A percentile compares a stretch with the other conserved stretches of the same genome.
phyloP scores from a whole-genome alignment of 2,888 invertebrate genomes.

The Melinaea menophilus region DNA sequence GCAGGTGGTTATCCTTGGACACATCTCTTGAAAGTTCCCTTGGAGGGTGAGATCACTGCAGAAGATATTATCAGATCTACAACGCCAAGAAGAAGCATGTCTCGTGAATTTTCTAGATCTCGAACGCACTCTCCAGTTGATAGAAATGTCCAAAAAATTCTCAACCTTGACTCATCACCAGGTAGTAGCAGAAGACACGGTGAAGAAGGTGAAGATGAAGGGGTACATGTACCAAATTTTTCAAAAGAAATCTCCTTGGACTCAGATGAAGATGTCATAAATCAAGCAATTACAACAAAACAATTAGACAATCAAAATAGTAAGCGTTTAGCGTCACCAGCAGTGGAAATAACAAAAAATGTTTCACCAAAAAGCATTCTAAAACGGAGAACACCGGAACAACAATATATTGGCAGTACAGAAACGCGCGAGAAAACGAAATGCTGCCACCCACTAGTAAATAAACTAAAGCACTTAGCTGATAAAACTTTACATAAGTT shows the following conservation, averaged over 20 bases:
- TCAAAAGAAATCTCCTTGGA: conserved; percentile 71
- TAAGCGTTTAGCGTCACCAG: conserved; percentile 46
- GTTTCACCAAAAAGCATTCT: conserved; percentile 75
- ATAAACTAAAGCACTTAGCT: conserved; percentile 81
- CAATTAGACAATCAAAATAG: conserved; percentile 55
- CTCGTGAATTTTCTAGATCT: conserved; percentile 67
- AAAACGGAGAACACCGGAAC: conserved; percentile 70
- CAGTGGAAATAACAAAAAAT: conserved; percentile 60
- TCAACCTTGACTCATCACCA: conserved; percentile 71
- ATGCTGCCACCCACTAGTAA: conserved; percentile 80
- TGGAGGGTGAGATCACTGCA: conserved; percentile 72
- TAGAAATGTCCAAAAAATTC: conserved; percentile 59
- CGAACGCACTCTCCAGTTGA: conserved; percentile 66
- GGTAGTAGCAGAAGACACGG: conserved; percentile 71
- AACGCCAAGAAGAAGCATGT: conserved; percentile 71
- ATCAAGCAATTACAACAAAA: conserved; percentile 49
- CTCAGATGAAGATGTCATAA: conserved; percentile 65
- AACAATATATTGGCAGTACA: conserved; percentile 61
- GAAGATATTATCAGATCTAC: conserved; percentile 72
- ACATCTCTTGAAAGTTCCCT: conserved; percentile 82
- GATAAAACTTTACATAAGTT: conserved; percentile 78
- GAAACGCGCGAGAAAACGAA: conserved; percentile 73
- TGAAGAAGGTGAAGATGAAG: conserved; percentile 69
- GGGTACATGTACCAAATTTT: conserved; percentile 71
- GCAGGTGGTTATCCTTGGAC: conserved; percentile 90